Evolutionary conservation across 2,797 vertebrate genomes (phyloP).

Genomic region (Trachops cirrhosus): DNA sequence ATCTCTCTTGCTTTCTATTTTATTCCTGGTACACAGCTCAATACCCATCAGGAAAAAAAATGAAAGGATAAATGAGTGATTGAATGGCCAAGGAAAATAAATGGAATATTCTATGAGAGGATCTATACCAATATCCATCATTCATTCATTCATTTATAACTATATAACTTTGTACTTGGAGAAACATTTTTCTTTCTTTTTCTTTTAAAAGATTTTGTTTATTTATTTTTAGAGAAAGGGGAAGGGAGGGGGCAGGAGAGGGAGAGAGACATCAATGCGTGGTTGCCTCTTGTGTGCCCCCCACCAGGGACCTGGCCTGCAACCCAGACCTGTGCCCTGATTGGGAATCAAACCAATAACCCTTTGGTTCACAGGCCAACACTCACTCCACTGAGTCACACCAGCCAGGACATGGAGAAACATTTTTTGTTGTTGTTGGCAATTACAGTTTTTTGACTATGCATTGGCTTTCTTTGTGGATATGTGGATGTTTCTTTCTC

Average conservation of each 20-base stretch:
- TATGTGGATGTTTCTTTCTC: not conserved
- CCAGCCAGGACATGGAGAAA: not conserved
- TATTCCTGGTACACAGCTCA: not conserved
- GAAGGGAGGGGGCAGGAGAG: too few relatives aligned
- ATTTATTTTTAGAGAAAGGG: too few relatives aligned
- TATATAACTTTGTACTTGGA: not conserved
- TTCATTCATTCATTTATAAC: constrained; percentile 9
- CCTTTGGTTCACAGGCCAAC: too few relatives aligned
- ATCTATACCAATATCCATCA: not conserved
- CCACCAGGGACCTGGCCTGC: too few relatives aligned
- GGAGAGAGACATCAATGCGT: too few relatives aligned
- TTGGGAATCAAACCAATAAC: too few relatives aligned
- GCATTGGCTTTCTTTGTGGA: not conserved
- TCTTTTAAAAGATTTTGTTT: too few relatives aligned
- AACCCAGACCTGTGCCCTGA: too few relatives aligned
- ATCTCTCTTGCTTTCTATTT: not conserved
- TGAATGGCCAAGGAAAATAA: not conserved
- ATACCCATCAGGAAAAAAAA: not conserved
- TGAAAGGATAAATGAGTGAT: constrained; percentile 21
- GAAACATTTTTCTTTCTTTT: not conserved
- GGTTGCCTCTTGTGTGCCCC: too few relatives aligned
- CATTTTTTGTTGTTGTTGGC: constrained; percentile 21
- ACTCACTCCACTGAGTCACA: too few relatives aligned
- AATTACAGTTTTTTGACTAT: not conserved
- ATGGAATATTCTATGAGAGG: not conserved